Evolutionary conservation across 1,140 invertebrate genomes (phyloP).

Genomic region (Euura lappo): DNA sequence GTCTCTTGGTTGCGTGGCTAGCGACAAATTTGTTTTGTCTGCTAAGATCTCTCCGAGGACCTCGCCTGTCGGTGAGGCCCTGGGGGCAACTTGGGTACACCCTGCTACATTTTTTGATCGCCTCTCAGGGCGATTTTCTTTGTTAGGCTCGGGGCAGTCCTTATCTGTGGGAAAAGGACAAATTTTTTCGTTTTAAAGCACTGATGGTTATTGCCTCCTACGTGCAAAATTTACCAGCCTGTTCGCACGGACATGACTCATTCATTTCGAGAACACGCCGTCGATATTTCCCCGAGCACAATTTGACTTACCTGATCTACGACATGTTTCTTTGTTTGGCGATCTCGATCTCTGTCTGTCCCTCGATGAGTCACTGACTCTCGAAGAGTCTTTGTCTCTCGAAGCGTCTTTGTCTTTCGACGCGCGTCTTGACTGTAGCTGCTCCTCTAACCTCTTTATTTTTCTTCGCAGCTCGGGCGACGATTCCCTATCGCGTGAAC

Average conservation of each 20-base stretch:
- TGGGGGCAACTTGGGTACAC: background rate
- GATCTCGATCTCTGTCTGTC: background rate
- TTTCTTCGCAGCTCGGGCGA: conserved; percentile 10
- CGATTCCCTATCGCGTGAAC: conserved; percentile 10
- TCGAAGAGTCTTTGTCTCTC: background rate
- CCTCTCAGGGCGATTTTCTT: conserved; percentile 9
- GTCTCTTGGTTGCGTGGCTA: background rate
- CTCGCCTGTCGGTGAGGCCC: background rate
- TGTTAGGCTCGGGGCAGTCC: background rate
- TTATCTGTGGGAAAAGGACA: background rate
- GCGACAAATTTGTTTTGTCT: background rate
- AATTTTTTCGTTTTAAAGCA: background rate
- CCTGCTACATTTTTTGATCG: background rate
- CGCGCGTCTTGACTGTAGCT: background rate
- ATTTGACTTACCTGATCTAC: background rate
- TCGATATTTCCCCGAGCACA: conserved; percentile 8
- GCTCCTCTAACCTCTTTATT: conserved; percentile 1
- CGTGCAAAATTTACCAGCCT: conserved; percentile 22
- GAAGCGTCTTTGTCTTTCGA: background rate
- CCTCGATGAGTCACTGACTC: background rate
- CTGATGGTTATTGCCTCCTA: conserved; percentile 19
- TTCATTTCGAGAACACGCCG: conserved; percentile 9
- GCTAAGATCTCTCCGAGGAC: background rate
- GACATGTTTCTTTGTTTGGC: background rate
- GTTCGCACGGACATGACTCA: conserved; percentile 13